Percentiles rank a stretch among this genome's conserved stretches.
phyloP scores from a whole-genome alignment of 2,113 vertebrate species.

The Epinephelus cyanopodus region DNA sequence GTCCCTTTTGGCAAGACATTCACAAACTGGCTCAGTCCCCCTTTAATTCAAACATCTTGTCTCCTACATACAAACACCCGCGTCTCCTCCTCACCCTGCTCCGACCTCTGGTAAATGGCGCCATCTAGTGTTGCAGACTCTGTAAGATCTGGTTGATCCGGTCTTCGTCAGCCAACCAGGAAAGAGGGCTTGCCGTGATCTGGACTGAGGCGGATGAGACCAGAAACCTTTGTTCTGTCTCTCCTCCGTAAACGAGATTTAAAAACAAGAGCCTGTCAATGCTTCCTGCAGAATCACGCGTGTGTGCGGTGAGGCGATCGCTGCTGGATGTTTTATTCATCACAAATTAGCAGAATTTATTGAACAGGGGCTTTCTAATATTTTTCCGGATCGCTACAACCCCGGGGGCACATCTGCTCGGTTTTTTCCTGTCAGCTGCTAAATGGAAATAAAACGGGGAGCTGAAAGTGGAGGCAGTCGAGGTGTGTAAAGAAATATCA shows the following conservation, averaged over 20 bases:
- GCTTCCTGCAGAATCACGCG: conserved; percentile 17
- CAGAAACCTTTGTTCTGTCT: conserved; percentile 81
- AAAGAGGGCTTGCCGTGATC: conserved; percentile 81
- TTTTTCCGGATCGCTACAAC: conserved; percentile 42
- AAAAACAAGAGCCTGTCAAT: conserved; percentile 27
- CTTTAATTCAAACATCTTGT: neutral
- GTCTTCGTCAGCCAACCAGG: conserved; percentile 82
- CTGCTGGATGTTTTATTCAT: conserved; percentile 22
- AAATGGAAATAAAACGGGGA: conserved; percentile 80
- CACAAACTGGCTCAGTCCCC: too few relatives aligned
- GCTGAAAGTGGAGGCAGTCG: conserved; percentile 74
- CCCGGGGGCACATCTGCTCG: conserved; percentile 53
- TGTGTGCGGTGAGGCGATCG: conserved; percentile 3
- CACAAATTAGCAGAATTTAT: conserved; percentile 29
- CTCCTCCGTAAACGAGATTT: conserved; percentile 41
- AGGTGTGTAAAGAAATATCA: conserved; percentile 72
- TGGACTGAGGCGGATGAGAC: conserved; percentile 82
- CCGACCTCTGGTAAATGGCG: conserved; percentile 19
- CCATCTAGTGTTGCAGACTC: conserved; percentile 31
- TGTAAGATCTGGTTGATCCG: conserved; percentile 57
- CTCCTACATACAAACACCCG: neutral
- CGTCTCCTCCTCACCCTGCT: neutral
- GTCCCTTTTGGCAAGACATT: too few relatives aligned
- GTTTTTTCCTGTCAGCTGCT: conserved; percentile 52
- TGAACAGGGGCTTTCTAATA: neutral